Conservation (phyloP, 2,113 vertebrate species). For the Athene noctua region DNA sequence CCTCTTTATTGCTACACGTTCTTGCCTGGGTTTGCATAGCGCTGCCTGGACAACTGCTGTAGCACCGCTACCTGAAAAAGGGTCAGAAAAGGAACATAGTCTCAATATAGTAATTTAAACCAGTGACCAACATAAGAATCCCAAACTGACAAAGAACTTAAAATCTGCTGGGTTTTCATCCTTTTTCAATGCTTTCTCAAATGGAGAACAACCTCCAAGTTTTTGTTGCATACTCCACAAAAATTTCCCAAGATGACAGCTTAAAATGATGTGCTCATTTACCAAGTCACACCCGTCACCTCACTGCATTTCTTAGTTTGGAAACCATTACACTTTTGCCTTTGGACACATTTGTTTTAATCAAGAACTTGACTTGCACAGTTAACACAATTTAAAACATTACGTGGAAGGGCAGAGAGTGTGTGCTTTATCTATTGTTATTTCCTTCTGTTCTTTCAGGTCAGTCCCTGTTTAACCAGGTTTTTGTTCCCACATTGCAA, state of each 20-base stretch:
- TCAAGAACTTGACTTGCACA: not conserved
- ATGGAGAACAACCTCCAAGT: not conserved
- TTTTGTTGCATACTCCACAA: not conserved
- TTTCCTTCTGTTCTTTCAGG: not conserved
- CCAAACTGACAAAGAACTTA: not conserved
- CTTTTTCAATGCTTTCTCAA: not conserved
- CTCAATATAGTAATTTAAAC: not conserved
- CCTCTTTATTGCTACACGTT: slow-evolving; percentile 97
- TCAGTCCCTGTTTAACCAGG: not conserved
- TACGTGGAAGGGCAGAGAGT: fast-evolving
- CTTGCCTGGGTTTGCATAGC: slow-evolving; percentile 92
- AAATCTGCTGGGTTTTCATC: not conserved
- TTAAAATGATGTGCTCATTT: not conserved
- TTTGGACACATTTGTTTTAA: not conserved
- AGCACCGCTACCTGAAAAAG: slow-evolving; percentile 91
- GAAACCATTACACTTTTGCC: not conserved
- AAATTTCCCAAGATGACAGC: not conserved
- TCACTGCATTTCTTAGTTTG: not conserved
- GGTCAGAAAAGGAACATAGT: slow-evolving; percentile 4
- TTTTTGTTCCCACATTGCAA: not conserved
- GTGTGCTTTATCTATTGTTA: not conserved
- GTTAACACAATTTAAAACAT: not conserved
- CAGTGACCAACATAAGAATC: not conserved
- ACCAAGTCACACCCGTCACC: not conserved
- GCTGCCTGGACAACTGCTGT: slow-evolving; percentile 98